Evolutionary conservation across 1,140 invertebrate genomes (phyloP), one percentile per base, ranked within the genome.

Genomic region (Neodiprion pinetum): DNA sequence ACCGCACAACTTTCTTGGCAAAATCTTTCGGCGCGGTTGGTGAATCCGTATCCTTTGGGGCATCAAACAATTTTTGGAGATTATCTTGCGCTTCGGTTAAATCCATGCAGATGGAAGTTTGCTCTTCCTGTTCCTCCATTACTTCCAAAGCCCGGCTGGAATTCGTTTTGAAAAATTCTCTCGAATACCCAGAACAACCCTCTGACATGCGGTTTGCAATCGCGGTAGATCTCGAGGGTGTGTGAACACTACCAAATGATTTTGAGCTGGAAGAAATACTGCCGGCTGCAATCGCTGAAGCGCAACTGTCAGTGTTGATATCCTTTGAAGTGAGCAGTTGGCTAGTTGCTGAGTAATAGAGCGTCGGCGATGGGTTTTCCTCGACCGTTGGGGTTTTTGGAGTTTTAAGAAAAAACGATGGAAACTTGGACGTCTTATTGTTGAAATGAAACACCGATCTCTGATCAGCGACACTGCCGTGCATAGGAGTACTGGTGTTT

Each of bases 401-500:
- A 0, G 71, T 75, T 40, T 40, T 40, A 40, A 40, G 28, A 9
- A 71, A 75, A 48, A 82, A 80, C 23, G 76, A 75, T 10, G 80
- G 76, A 0, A 70, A 72, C 8, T 47, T 77, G 0, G 80, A 77
- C 2, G 78, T 79, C 53, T 61, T 61, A 40, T 40, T 40, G 28
- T 40, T 40, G 53, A 61, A 61, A 10, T 14, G 74, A 4, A 10
- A 21, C 1, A 76, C 77, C 71, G 74, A 4, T 50, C 48, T 1
- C 28, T 78, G 61, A 0, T 69, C 40, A 1, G 69, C 8, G 0
- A 80, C 17, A 8, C 69, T 48, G 11, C 71, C 61, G 40, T 76
- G 79, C 80, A 84, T 83, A 1, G 83, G 83, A 1, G 83, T 84
- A 17, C 83, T 84, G 0, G 83, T 84, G 14, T 80, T 77, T 17